These are phyloP conservation scores for Lissonota sp. DNA, from an alignment of 2,888 invertebrate species.

Conservation along the genomic window DNA sequence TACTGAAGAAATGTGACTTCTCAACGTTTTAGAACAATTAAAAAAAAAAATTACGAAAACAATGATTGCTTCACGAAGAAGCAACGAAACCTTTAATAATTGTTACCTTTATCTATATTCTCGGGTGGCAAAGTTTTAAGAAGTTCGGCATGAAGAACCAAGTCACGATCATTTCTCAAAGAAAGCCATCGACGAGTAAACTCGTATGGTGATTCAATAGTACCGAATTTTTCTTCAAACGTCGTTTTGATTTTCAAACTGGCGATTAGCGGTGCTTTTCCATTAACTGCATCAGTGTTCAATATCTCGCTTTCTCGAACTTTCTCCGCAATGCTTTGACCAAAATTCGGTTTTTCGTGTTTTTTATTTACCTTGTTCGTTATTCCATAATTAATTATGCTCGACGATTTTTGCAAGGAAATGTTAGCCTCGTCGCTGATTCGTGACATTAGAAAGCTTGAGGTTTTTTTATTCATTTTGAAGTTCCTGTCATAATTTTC, in stretches of 20 bases:
- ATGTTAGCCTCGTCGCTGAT: background rate
- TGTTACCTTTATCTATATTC: conserved; percentile 69
- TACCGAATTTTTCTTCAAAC: conserved; percentile 37
- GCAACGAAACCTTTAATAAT: conserved; percentile 69
- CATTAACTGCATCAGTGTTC: no score
- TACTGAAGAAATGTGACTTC: background rate
- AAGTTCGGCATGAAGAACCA: conserved; percentile 77
- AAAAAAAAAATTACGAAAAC: no score
- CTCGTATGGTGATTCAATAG: conserved; percentile 78
- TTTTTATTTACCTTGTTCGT: background rate
- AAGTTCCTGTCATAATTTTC: background rate
- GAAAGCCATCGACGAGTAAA: conserved; percentile 82
- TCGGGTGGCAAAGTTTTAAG: conserved; percentile 76
- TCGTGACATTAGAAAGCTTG: background rate
- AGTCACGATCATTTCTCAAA: conserved; percentile 75
- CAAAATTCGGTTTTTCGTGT: background rate
- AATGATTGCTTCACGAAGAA: no score
- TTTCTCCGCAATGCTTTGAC: background rate
- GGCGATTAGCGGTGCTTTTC: background rate
- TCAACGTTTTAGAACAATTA: no score
- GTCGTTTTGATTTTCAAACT: background rate
- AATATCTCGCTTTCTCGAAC: background rate
- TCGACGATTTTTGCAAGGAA: background rate
- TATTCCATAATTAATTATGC: background rate
- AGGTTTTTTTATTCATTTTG: background rate